A percentile compares a stretch with the other conserved stretches of the same genome.
phyloP scores from a whole-genome alignment of 2,113 vertebrate genomes.

The Brachyhypopomus occidentalis region DNA sequence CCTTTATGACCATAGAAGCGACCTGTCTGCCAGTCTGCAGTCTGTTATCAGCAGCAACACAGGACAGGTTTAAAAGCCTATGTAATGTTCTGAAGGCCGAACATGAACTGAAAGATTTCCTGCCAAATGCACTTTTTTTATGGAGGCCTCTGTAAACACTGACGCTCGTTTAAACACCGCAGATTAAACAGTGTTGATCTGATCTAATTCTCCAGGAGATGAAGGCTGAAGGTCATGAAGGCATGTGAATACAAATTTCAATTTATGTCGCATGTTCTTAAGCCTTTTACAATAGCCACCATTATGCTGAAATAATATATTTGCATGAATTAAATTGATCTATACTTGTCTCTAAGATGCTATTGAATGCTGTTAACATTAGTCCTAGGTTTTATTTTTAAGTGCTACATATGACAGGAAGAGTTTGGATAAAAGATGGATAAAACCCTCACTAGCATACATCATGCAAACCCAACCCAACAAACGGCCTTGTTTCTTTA shows the following conservation, averaged over 20 bases:
- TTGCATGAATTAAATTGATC: too few species aligned
- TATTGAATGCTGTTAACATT: too few species aligned
- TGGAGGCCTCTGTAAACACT: conserved; percentile 43
- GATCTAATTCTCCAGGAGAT: conserved; percentile 4
- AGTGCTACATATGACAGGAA: too few species aligned
- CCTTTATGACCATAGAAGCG: conserved; percentile 31
- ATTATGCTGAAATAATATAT: not conserved
- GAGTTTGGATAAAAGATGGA: too few species aligned
- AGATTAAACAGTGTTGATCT: conserved; percentile 20
- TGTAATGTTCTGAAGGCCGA: conserved; percentile 27
- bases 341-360: too few species aligned
- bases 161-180: conserved; percentile 20
- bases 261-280: not conserved
- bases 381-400: too few species aligned
- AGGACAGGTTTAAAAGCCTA: conserved; percentile 4
- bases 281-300: not conserved
- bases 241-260: conserved; percentile 2
- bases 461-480: conserved; percentile 3
- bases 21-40: conserved; percentile 33
- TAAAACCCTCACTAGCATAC: not conserved
- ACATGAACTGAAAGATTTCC: conserved; percentile 25
- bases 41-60: conserved; percentile 30
- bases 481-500: conserved; percentile 4
- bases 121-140: conserved; percentile 17
- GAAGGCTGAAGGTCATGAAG: not conserved